Percentiles rank a stretch among this genome's conserved stretches.
These are phyloP conservation scores for Tauraco hartlaubi DNA, from an alignment of 2,797 vertebrate species.

Conservation along the genomic window DNA sequence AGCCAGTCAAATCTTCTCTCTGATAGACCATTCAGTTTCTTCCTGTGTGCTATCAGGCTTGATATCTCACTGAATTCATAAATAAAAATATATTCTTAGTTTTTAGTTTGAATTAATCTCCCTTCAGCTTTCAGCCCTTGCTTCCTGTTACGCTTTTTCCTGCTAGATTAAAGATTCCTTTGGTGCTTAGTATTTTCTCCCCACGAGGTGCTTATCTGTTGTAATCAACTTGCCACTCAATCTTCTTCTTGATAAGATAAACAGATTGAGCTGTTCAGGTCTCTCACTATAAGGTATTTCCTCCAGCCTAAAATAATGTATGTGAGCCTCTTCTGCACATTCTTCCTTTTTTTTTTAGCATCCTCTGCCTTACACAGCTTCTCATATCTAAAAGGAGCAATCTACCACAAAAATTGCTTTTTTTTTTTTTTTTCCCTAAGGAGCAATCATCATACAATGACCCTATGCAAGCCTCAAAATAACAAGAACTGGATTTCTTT, in stretches of 20 bases:
- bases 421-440: fast-evolving
- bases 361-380: background rate
- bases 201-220: slow-evolving; percentile 1
- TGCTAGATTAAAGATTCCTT: slow-evolving; percentile 1
- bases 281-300: slow-evolving; percentile 46
- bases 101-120: slow-evolving; percentile 21
- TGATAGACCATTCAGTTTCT: background rate
- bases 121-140: background rate
- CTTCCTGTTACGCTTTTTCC: background rate
- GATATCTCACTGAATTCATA: background rate
- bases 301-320: slow-evolving; percentile 18
- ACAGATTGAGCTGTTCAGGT: slow-evolving; percentile 34
- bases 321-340: background rate
- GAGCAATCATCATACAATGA: slow-evolving; percentile 12
- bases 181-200: slow-evolving; percentile 3
- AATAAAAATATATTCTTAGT: background rate
- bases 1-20: background rate
- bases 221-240: slow-evolving; percentile 47
- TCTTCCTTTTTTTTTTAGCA: background rate
- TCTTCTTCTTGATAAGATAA: slow-evolving; percentile 56
- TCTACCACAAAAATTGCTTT: slow-evolving; percentile 1
- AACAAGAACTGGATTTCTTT: slow-evolving; percentile 28
- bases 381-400: slow-evolving; percentile 13
- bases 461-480: slow-evolving; percentile 27
- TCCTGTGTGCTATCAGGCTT: background rate